Percentiles rank a stretch among this genome's conserved stretches.
Evolutionary conservation across 1,140 invertebrate species (phyloP).

Genomic region (Pseudomyrmex dendroicus): DNA sequence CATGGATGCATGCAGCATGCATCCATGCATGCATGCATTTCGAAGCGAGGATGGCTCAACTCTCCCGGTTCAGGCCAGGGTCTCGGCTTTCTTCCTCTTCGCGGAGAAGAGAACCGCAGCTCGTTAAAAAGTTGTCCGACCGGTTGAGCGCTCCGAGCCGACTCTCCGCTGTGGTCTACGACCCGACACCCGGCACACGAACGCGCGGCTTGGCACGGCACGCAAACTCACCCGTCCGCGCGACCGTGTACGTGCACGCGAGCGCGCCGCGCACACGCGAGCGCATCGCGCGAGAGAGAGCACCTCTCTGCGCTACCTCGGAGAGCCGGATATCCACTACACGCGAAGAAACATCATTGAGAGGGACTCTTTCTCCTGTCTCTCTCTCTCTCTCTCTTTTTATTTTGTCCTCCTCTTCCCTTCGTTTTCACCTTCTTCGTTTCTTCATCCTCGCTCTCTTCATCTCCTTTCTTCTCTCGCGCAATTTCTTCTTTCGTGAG

Average conservation of each 20-base stretch:
- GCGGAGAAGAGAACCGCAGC: constrained; percentile 79
- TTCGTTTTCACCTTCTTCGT: constrained; percentile 37
- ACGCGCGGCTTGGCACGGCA: constrained; percentile 48
- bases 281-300: background rate
- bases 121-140: constrained; percentile 86
- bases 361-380: constrained; percentile 7
- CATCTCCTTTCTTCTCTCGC: constrained; percentile 24
- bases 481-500: constrained; percentile 3
- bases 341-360: constrained; percentile 77
- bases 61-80: constrained; percentile 74
- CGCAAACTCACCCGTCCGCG: constrained; percentile 51
- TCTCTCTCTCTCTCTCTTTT: constrained; percentile 44
- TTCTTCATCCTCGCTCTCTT: constrained; percentile 31
- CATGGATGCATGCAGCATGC: constrained; percentile 67
- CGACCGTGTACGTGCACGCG: constrained; percentile 63
- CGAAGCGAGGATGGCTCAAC: constrained; percentile 80
- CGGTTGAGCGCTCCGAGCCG: constrained; percentile 83
- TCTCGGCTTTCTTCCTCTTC: constrained; percentile 75
- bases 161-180: constrained; percentile 84
- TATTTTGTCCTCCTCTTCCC: constrained; percentile 14
- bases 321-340: constrained; percentile 73
- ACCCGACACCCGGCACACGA: constrained; percentile 83
- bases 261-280: constrained; percentile 2
- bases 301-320: constrained; percentile 28
- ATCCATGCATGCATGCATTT: constrained; percentile 66